Conservation (phyloP, 2,888 invertebrate species). For the Orchestes rusci region DNA sequence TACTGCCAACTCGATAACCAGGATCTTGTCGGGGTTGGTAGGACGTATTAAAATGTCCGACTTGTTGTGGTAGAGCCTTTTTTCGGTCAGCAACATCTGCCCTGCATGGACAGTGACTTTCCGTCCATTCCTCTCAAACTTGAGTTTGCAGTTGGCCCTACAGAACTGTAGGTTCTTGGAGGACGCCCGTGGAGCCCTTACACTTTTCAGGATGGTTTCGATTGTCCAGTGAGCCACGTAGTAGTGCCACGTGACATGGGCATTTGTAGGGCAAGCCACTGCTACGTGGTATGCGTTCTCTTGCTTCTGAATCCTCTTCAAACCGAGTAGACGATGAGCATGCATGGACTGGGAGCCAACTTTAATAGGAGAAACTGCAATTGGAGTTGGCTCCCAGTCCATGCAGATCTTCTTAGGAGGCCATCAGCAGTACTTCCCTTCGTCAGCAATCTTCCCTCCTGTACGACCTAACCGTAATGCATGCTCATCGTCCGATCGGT, state of each 20-base stretch:
- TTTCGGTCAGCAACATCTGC: too few species aligned
- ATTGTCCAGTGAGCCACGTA: slow-evolving; percentile 23
- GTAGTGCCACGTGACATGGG: too few species aligned
- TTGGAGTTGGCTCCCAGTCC: slow-evolving; percentile 11
- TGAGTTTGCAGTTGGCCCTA: too few species aligned
- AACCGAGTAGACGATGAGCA: too few species aligned
- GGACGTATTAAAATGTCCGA: too few species aligned
- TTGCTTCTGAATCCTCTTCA: too few species aligned
- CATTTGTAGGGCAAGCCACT: slow-evolving; percentile 17
- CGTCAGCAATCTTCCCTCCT: too few species aligned
- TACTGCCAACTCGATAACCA: neutral
- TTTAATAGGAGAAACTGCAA: slow-evolving; percentile 10
- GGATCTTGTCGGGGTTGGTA: slow-evolving; percentile 2
- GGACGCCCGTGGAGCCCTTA: slow-evolving; percentile 13
- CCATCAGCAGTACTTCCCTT: slow-evolving; percentile 19
- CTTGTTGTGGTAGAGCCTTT: slow-evolving; percentile 4
- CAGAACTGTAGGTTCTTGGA: too few species aligned
- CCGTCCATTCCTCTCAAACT: too few species aligned
- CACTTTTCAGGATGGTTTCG: slow-evolving; percentile 8
- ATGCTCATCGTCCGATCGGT: slow-evolving; percentile 22
- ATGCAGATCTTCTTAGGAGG: slow-evolving; percentile 25
- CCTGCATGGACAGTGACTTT: too few species aligned
- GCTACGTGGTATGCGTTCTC: too few species aligned
- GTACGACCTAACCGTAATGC: slow-evolving; percentile 22
- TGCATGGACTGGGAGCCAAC: too few species aligned